Evolutionary conservation across 2,797 vertebrate genomes (phyloP), one percentile per base, ranked within the genome.

Genomic region (Tamandua tetradactyla): DNA sequence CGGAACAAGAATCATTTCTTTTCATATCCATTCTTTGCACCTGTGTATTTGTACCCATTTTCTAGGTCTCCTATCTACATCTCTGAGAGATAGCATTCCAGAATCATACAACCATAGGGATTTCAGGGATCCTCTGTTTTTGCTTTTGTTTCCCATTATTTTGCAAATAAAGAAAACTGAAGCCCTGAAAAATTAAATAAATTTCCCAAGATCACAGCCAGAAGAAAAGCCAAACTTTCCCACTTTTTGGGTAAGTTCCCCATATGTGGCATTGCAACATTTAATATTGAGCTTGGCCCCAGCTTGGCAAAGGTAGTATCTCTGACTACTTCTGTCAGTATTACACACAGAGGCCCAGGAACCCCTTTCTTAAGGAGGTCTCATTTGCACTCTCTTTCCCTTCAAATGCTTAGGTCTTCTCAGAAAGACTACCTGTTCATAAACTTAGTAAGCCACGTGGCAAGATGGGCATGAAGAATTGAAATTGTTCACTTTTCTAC

Each of bases 401-500:
- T 25, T 10, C 59, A 11, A 49, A 7, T 23, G 27, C 35, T 27
- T 22, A 27, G 40, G 32, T 2, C 40, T 83, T 78, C 18, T 18
- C 32, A 20, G 72, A 57, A 87, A 87, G 40, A 57, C 7, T 32
- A 6, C 14, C 9, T 25, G 17, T 76, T 47, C 47, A 25, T 32
- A 42, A 32, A 37, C 0, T 32, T 88, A 37, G 35, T 64, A 27
- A 74, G 27, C 27, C 84, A 32, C 59, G 42, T 23, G 42, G 1
- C 44, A 35, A 88, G 44, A 0, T 71, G 4, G 62, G 10, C n/a
- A 42, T 5, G 12, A 95, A 92, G 84, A 84, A 55, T 10, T 18
- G 87, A 30, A 25, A 69, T 44, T 78, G 59, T 32, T 96, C 55
- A 27, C 76, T 89, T 81, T 88, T 83, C 22, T 83, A 49, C 49